Base-by-base conservation (phyloP, 1,140 invertebrate genomes). In the Druon quercuslanigerum region DNA sequence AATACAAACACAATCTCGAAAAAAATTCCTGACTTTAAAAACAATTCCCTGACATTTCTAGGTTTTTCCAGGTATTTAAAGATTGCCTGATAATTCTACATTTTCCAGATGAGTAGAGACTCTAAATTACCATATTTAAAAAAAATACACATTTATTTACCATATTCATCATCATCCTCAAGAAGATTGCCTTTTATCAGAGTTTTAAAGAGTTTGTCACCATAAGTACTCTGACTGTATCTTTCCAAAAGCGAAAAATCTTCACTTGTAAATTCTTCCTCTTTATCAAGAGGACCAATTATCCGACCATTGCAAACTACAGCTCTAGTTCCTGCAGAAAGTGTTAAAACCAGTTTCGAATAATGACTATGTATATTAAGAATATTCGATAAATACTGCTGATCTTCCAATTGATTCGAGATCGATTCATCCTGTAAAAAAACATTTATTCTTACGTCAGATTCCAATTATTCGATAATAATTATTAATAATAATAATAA, bases 221-320 rank as follows among this genome's bases (percentile, higher is more conserved):
- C 95, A 89, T 96, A 97, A 12, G 94, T 92, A 76, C 93, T 93
- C 82, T 95, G 91, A 84, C 94, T 94, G 87, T 94, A 94, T 87
- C 96, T 95, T 87, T 99, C 97, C 73, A 99, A 91, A 20, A 99
- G 92, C 25, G 94, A 92, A 89, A 99, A 98, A 91, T 99, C 99
- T 76, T 99, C 98, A 19, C 93, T 91, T n/a, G 94, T 95, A 88
- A 99, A 98, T 40, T 89, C 87, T 89, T 99, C 98, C 54, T 92
- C 90, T 0, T 92, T 87, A 2, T 93, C 90, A 11, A 99, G 92
- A 0, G 98, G 97, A 8, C 98, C 98, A 75, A 98, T 92, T 14
- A 99, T 92, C 72, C 96, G 93, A n/a, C 98, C 98, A 92, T 99
- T 99, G 66, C 95, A 95, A 16, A 99, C 92, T 11, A 99, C 89